phyloP scores from a whole-genome alignment of 2,888 invertebrate species.

The Harmothoe impar region DNA sequence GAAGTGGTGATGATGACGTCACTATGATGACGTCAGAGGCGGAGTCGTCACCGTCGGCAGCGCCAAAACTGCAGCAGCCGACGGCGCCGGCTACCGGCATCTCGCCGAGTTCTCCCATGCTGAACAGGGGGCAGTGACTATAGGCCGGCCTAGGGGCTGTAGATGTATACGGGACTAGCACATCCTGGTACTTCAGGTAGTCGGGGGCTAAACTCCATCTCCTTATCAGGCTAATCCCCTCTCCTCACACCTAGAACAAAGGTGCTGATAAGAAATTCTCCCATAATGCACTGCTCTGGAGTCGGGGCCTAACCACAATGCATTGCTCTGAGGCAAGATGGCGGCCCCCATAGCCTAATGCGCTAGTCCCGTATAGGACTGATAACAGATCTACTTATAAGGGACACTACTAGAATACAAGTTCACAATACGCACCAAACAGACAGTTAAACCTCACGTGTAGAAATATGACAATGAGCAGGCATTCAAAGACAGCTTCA shows the following conservation, averaged over 20 bases:
- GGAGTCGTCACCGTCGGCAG: neutral
- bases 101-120: conserved; percentile 60
- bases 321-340: too few relatives aligned
- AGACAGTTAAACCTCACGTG: neutral
- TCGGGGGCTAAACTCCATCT: too few relatives aligned
- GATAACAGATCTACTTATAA: too few relatives aligned
- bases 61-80: conserved; percentile 27
- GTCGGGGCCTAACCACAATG: too few relatives aligned
- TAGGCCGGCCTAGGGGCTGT: neutral
- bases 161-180: too few relatives aligned
- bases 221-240: too few relatives aligned
- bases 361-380: too few relatives aligned
- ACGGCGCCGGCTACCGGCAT: conserved; percentile 4
- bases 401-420: neutral
- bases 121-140: conserved; percentile 53
- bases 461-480: neutral
- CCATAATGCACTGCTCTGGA: too few relatives aligned
- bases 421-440: neutral
- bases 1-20: conserved; percentile 33
- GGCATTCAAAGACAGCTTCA: neutral
- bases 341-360: too few relatives aligned
- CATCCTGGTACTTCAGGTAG: too few relatives aligned
- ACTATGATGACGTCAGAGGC: conserved; percentile 22
- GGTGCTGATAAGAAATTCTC: too few relatives aligned
- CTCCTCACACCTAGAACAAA: too few relatives aligned